phyloP scores from a whole-genome alignment of 2,888 invertebrate species.

The Eucera pruinosa region DNA sequence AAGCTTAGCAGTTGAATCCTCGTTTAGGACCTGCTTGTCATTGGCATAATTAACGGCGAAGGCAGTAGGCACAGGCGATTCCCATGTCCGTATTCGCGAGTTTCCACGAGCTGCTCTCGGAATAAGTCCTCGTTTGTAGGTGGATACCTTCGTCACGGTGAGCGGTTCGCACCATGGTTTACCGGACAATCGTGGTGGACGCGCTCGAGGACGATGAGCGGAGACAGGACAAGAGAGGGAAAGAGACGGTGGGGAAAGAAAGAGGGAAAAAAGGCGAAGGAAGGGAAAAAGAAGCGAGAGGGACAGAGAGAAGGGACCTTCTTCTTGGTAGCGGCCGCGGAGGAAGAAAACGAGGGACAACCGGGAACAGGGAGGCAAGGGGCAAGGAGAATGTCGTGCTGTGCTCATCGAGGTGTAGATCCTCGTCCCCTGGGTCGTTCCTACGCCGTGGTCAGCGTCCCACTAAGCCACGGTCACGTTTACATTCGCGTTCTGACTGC shows the following conservation, averaged over 20 bases:
- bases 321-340: slow-evolving; percentile 69
- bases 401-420: slow-evolving; percentile 84
- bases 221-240: slow-evolving; percentile 69
- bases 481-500: slow-evolving; percentile 71
- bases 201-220: slow-evolving; percentile 78
- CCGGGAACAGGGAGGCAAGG: slow-evolving; percentile 71
- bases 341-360: slow-evolving; percentile 69
- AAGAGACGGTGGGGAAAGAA: slow-evolving; percentile 36
- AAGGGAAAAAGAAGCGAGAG: slow-evolving; percentile 32
- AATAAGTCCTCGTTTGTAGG: slow-evolving; percentile 78
- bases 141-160: slow-evolving; percentile 82
- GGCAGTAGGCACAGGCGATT: slow-evolving; percentile 63
- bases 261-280: slow-evolving; percentile 34
- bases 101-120: slow-evolving; percentile 70
- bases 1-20: not conserved
- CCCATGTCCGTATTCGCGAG: slow-evolving; percentile 75
- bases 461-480: slow-evolving; percentile 82
- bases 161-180: slow-evolving; percentile 80
- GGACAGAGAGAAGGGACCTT: slow-evolving; percentile 64
- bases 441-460: slow-evolving; percentile 83
- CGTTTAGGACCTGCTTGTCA: slow-evolving; percentile 7
- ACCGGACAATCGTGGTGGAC: slow-evolving; percentile 79
- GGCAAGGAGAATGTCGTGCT: slow-evolving; percentile 82
- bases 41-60: slow-evolving; percentile 45
- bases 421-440: slow-evolving; percentile 83